phyloP scores from a whole-genome alignment of 2,113 vertebrate species.

The Eonycteris spelaea region DNA sequence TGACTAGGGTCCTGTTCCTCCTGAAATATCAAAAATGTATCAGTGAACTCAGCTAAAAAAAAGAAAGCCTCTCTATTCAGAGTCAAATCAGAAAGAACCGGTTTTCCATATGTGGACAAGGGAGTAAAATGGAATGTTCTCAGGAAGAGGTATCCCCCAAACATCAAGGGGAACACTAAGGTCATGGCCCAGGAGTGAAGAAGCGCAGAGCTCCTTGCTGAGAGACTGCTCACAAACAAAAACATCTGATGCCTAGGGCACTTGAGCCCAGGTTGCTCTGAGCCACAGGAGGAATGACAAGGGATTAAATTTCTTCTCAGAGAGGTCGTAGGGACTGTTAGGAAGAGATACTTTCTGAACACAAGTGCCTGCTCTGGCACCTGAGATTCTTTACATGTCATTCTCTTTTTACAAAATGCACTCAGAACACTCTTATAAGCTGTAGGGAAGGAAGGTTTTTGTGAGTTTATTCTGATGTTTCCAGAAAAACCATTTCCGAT shows the following conservation, averaged over 20 bases:
- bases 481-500: background rate
- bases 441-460: background rate
- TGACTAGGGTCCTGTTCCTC: background rate
- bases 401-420: background rate
- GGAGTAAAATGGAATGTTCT: background rate
- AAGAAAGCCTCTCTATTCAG: background rate
- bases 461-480: background rate
- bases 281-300: background rate
- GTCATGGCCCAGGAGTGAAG: background rate
- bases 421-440: background rate
- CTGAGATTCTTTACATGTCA: background rate
- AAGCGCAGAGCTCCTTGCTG: background rate
- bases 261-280: background rate
- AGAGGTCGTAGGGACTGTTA: background rate
- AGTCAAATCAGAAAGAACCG: background rate
- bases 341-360: background rate
- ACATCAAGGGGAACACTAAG: background rate
- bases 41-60: background rate
- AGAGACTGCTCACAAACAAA: background rate
- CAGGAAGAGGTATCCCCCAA: background rate
- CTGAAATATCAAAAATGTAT: background rate
- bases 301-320: background rate
- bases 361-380: background rate
- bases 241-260: background rate
- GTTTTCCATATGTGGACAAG: background rate